Evolutionary conservation across 1,140 invertebrate genomes (phyloP).

Genomic region (Neodiprion lecontei): DNA sequence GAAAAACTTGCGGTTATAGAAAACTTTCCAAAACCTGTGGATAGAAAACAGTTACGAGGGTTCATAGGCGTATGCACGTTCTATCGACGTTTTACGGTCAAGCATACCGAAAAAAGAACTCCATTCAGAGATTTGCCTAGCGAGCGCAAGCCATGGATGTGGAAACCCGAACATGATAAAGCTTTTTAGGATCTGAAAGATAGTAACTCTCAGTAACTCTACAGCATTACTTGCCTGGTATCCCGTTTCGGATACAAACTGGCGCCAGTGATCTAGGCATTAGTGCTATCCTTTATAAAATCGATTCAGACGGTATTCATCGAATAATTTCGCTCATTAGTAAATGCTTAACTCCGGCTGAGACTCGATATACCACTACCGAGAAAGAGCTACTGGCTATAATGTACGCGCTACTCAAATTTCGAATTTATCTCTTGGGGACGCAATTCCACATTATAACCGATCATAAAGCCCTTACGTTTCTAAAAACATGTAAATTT

Average conservation of each 20-base stretch:
- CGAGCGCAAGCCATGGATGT: neutral
- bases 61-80: slow-evolving; percentile 11
- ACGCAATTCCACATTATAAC: neutral
- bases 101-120: neutral
- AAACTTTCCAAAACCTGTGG: neutral
- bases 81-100: neutral
- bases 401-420: neutral
- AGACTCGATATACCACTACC: neutral
- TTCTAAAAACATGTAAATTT: neutral
- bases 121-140: slow-evolving; percentile 9
- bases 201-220: neutral
- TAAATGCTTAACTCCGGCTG: neutral
- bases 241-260: neutral
- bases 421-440: neutral
- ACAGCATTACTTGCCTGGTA: neutral
- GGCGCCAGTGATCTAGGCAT: neutral
- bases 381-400: neutral
- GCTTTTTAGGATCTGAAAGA: slow-evolving; percentile 1
- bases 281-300: neutral
- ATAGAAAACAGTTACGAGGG: slow-evolving; percentile 9
- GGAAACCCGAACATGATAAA: neutral
- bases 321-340: neutral
- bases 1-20: slow-evolving; percentile 7
- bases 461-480: neutral
- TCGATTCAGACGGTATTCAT: neutral